Base-by-base conservation (phyloP, 2,797 vertebrate genomes). In the Enteromius viviparus region DNA sequence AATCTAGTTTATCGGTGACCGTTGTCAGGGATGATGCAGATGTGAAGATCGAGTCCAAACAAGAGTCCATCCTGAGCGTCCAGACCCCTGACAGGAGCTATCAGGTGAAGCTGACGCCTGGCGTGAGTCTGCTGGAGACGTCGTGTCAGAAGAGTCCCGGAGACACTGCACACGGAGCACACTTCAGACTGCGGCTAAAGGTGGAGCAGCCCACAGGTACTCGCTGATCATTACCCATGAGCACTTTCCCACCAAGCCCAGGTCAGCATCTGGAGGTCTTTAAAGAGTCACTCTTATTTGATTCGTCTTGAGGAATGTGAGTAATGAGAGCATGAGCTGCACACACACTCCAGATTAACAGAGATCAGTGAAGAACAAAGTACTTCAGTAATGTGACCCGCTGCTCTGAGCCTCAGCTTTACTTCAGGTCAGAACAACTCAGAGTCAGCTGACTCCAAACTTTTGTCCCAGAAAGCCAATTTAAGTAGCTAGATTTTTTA, bases 151-250 rank as follows among this genome's bases (percentile, higher is more conserved):
- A 66, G 72, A 85, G 32, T 64, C 76, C 69, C 1, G 78, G n/a
- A 53, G 40, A 75, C 15, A 72, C 64, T 40, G 93, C 87, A 4
- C 94, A 96, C 1, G 97, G 96, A 32, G 90, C 96, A 58, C 96
- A 97, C 81, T 91, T 97, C 91, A 91, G 95, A 23, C 53, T 98
- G 85, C 93, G 91, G 19, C 92, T 95, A 1, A 86, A n/a, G 1
- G 88, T 90, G 0, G 87, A 88, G 14, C 78, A 78, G 40, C 75
- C 84, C 81, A 26, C 89, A 72, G 83, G 95, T 95, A 91, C 42
- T 60, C 11, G 7, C 55, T 45, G 82, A 9, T 6, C 45, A 64
- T 42, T 64, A 69, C 45, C 74, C 55, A 14, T 53, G 49, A 55
- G 58, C 40, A 45, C 65, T 37, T 49, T 42, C 49, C 75, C 49